Conservation (phyloP, 2,113 vertebrate genomes). For the Hylia prasina region DNA sequence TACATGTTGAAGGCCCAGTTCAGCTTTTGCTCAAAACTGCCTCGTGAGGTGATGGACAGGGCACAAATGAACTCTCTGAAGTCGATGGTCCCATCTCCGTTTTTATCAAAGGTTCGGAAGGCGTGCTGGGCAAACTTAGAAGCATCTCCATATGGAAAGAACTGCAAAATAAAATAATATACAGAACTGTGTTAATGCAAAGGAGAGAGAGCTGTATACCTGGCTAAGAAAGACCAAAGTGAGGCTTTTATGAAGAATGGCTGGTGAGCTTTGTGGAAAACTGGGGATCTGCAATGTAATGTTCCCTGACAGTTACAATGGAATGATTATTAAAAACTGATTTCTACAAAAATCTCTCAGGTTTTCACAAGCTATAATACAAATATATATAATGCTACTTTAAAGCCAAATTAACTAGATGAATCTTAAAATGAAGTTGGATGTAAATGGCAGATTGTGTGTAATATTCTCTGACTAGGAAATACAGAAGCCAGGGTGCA, state of each 20-base stretch:
- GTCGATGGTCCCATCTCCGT: slow-evolving; percentile 95
- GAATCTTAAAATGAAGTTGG: background rate
- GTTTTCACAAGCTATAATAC: background rate
- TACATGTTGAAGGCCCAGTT: slow-evolving; percentile 99
- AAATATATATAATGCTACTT: background rate
- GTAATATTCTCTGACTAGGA: background rate
- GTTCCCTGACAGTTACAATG: background rate
- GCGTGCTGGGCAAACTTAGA: slow-evolving; percentile 98
- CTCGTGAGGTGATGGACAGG: slow-evolving; percentile 94
- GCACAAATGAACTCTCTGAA: slow-evolving; percentile 99
- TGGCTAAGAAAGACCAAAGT: background rate
- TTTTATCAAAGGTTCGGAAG: slow-evolving; percentile 98
- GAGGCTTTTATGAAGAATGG: background rate
- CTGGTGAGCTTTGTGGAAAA: background rate
- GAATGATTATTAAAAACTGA: background rate
- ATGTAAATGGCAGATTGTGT: background rate
- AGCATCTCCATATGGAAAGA: slow-evolving; percentile 95
- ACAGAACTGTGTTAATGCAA: background rate
- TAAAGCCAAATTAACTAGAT: background rate
- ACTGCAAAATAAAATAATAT: slow-evolving; percentile 72
- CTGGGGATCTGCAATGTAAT: background rate
- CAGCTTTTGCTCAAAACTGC: slow-evolving; percentile 98
- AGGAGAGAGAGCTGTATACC: background rate
- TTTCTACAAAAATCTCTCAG: background rate
- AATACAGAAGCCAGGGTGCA: background rate